Base-by-base conservation (phyloP, 2,888 invertebrate genomes). In the Metopia argyrocephala region DNA sequence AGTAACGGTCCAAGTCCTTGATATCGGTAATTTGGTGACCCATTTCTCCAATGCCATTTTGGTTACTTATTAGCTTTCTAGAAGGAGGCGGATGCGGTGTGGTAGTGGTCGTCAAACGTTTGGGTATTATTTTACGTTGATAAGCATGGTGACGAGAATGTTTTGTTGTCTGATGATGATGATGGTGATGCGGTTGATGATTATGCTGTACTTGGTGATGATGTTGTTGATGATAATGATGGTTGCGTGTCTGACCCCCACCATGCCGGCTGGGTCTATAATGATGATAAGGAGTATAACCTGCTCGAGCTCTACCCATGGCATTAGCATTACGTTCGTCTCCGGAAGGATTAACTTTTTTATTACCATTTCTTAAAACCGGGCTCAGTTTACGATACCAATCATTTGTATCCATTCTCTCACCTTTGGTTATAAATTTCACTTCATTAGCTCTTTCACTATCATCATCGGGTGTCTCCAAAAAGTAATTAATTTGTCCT, bases 401-500 rank as follows among this genome's bases (percentile, higher is more conserved):
- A 57, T 86, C 85, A 52, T 83, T 85, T 66, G 86, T 86, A 68
- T 86, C 85, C 18, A 81, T 52, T 54, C 81, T 65, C 31, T 81
- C 81, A 9, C 81, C 81, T 71, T 81, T 81, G 46, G 81, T 81
- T 66, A 81, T 81, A 45, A 81, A 74, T 45, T 78, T 52, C 3
- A 73, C 82, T 69, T 79, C 82, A 70, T 79, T 62, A 25, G 75
- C 75, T 64, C 73, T 52, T 25, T 81, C 80, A 21, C 62, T 81
- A 7, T 85, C 84, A 57, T 83, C 85, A 46, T 85, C 83, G 15
- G 84, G 79, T 7, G 86, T 87, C 64, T 89, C 86, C 25, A 86
- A 83, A 31, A 85, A 89, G 82, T 89, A 89, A 84, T 87, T 89
- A 15, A 89, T 86, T 73, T 88, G 89, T 0, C 89, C 89, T 82